Conservation (phyloP, 2,888 invertebrate species). For the Gibbula magus region DNA sequence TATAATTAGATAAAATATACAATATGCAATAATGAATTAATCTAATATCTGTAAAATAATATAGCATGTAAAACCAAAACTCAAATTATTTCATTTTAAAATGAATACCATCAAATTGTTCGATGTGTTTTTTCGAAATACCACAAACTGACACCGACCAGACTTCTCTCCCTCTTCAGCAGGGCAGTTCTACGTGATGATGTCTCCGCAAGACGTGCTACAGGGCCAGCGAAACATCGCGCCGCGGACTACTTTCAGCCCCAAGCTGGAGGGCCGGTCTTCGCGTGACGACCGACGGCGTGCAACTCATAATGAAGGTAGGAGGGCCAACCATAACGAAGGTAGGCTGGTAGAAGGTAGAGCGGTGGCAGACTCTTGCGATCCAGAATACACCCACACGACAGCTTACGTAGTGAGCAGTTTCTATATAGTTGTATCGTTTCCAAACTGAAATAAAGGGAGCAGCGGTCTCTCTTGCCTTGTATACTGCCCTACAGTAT, state of each 20-base stretch:
- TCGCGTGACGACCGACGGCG: slow-evolving; percentile 88
- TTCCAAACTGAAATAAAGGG: no score
- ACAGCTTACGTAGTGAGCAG: no score
- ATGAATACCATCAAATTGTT: background rate
- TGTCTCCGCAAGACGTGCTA: slow-evolving; percentile 86
- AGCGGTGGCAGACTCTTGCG: no score
- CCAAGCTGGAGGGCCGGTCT: slow-evolving; percentile 70
- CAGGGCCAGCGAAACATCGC: slow-evolving; percentile 76
- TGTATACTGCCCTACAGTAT: no score
- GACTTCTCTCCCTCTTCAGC: slow-evolving; percentile 7
- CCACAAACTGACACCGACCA: background rate
- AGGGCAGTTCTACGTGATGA: slow-evolving; percentile 88
- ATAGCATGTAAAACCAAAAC: no score
- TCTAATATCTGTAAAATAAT: background rate
- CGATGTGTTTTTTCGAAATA: background rate
- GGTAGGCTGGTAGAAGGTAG: background rate
- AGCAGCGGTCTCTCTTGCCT: no score
- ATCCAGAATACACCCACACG: no score
- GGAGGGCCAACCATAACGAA: background rate
- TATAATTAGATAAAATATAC: no score
- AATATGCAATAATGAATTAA: no score
- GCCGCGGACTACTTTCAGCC: slow-evolving; percentile 69
- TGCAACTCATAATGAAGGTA: slow-evolving; percentile 92
- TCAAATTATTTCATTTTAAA: background rate
- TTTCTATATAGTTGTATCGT: background rate